Conservation (phyloP, 2,888 invertebrate species). For the Synanthedon myopaeformis region DNA sequence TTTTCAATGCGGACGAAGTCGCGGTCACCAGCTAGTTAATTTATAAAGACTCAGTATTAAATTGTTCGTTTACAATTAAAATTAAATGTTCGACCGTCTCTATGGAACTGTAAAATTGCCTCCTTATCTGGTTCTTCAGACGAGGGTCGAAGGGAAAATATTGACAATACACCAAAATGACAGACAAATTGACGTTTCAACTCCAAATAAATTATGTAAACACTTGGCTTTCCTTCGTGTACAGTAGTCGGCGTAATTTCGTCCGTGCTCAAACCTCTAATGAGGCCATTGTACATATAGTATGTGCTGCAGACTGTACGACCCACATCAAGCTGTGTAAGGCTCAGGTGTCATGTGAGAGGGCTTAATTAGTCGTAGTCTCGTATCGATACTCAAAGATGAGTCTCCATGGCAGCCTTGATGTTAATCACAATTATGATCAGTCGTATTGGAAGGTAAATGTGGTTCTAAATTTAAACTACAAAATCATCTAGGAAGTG, state of each 20-base stretch:
- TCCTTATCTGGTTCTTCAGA: no score
- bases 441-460: not conserved
- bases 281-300: not conserved
- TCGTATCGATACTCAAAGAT: slow-evolving; percentile 16
- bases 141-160: no score
- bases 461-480: no score
- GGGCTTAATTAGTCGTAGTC: slow-evolving; percentile 24
- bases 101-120: no score
- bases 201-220: not conserved
- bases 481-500: no score
- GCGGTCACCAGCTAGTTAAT: no score
- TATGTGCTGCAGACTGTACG: not conserved
- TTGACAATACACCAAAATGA: not conserved
- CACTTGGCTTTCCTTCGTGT: not conserved
- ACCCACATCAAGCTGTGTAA: slow-evolving; percentile 8
- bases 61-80: no score
- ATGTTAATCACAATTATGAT: not conserved
- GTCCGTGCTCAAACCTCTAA: no score
- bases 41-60: no score
- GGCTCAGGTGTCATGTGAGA: slow-evolving; percentile 19
- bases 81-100: no score
- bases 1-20: no score
- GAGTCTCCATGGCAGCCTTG: not conserved
- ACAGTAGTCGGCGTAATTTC: not conserved
- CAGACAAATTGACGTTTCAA: not conserved